phyloP scores from a whole-genome alignment of 2,113 vertebrate genomes.

The Sterna hirundo region DNA sequence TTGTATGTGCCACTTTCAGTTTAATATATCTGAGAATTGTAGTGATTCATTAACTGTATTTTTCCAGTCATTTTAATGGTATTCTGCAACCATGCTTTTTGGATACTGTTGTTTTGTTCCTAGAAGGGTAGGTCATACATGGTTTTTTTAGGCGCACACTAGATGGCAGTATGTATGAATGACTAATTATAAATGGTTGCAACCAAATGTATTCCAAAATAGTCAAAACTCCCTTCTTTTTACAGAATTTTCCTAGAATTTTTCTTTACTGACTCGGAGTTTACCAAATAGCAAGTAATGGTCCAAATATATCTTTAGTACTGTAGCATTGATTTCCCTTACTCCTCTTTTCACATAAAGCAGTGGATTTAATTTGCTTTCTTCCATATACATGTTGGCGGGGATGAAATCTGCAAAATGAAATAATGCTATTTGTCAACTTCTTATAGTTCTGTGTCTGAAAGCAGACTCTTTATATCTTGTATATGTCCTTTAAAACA shows the following conservation, averaged over 20 bases:
- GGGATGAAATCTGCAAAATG: neutral
- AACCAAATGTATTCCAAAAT: neutral
- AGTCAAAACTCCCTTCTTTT: neutral
- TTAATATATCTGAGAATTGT: neutral
- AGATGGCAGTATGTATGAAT: constrained; percentile 62
- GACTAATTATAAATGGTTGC: neutral
- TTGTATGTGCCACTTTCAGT: neutral
- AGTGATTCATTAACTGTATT: neutral
- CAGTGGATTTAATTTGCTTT: neutral
- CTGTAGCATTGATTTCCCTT: neutral
- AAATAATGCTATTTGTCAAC: neutral
- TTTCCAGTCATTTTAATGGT: neutral
- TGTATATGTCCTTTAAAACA: neutral
- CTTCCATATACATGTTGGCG: neutral
- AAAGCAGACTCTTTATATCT: neutral
- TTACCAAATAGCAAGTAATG: neutral
- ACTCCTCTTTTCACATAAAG: neutral
- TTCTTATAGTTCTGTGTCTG: neutral
- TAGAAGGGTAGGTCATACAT: neutral
- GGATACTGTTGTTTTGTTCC: neutral
- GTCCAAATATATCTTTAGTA: neutral
- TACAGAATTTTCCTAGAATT: neutral
- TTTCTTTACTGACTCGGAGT: neutral
- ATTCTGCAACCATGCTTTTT: neutral
- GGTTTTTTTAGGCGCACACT: constrained; percentile 29